Evolutionary conservation across 2,113 vertebrate genomes (phyloP).

Genomic region (Mus spicilegus): DNA sequence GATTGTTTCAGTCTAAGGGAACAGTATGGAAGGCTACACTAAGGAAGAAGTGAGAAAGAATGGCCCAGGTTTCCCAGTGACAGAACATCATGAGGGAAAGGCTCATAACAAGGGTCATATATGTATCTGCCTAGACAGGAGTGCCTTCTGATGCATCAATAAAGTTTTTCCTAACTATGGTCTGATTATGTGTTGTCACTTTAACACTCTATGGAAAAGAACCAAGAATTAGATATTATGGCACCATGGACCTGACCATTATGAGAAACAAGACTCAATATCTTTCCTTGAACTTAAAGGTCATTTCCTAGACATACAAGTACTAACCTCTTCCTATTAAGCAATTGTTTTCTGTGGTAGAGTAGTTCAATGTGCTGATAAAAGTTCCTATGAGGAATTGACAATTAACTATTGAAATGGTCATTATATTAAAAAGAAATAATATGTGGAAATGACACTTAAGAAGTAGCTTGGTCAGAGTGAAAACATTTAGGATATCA

Average conservation of each 20-base stretch:
- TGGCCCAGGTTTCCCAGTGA: rapidly evolving
- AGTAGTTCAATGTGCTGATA: neutral
- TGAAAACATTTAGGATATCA: neutral
- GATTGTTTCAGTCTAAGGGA: too few species aligned
- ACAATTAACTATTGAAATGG: too few species aligned
- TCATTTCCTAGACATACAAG: neutral
- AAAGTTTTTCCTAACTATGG: neutral
- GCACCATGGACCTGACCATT: neutral
- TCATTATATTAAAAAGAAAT: neutral
- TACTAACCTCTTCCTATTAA: neutral
- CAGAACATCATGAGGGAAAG: neutral
- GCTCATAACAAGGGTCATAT: neutral
- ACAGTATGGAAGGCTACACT: neutral
- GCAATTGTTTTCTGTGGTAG: neutral
- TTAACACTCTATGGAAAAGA: neutral
- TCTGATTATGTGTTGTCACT: neutral
- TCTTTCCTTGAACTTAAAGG: neutral
- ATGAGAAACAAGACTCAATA: neutral
- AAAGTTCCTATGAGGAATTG: neutral
- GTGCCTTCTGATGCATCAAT: neutral
- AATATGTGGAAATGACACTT: neutral
- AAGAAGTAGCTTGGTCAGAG: neutral
- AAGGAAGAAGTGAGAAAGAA: neutral
- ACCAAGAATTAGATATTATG: neutral
- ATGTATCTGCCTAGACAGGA: rapidly evolving